Conservation (phyloP, 1,140 invertebrate species). For the Vanessa tameamea region DNA sequence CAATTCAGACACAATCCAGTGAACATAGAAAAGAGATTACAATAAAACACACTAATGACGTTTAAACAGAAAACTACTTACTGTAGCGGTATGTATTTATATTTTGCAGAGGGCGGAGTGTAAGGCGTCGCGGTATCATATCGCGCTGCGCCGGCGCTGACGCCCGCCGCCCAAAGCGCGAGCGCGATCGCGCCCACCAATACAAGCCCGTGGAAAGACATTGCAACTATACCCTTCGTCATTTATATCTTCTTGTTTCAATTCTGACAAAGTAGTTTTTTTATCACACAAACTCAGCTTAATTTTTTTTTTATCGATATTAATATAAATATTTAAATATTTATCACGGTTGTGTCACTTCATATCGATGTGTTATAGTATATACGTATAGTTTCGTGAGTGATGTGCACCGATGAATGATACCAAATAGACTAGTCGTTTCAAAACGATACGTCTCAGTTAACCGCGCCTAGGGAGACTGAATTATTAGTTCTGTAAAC, state of each 20-base stretch:
- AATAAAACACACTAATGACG: not conserved
- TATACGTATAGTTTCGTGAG: not conserved
- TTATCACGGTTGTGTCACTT: slow-evolving; percentile 5
- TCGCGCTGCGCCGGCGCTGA: slow-evolving; percentile 48
- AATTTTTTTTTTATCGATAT: too few species aligned
- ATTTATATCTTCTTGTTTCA: slow-evolving; percentile 17
- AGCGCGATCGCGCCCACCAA: slow-evolving; percentile 51
- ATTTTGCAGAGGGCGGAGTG: slow-evolving; percentile 57
- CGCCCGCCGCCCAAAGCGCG: slow-evolving; percentile 62
- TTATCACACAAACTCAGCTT: not conserved
- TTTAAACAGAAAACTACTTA: slow-evolving; percentile 47
- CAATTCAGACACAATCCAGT: too few species aligned
- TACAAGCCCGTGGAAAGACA: slow-evolving; percentile 62
- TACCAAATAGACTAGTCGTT: slow-evolving; percentile 55
- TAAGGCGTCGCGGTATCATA: slow-evolving; percentile 71
- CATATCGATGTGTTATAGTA: not conserved
- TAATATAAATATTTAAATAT: slow-evolving; percentile 3
- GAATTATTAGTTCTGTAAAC: slow-evolving; percentile 68
- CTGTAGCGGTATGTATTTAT: slow-evolving; percentile 69
- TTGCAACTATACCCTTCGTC: slow-evolving; percentile 47
- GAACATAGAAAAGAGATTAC: not conserved
- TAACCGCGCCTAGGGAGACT: slow-evolving; percentile 58
- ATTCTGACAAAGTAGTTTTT: not conserved
- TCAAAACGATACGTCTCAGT: slow-evolving; percentile 55
- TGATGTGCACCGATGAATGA: slow-evolving; percentile 48